phyloP scores from a whole-genome alignment of 2,113 vertebrate species.

The Dasyprocta punctata region DNA sequence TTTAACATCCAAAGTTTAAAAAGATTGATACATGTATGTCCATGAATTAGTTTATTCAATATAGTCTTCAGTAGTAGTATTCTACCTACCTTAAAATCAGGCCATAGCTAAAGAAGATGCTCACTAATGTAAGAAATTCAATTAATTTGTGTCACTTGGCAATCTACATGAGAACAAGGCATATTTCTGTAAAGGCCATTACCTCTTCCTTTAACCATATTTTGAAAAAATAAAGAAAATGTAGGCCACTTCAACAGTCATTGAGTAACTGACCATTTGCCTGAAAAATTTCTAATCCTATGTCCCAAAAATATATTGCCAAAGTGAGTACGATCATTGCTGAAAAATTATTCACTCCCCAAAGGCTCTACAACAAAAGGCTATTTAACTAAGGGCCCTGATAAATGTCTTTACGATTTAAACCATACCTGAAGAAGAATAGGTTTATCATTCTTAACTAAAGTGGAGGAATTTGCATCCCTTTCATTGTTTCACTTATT shows the following conservation, averaged over 20 bases:
- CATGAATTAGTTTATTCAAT: not conserved
- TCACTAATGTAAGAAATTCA: not conserved
- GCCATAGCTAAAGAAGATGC: not conserved
- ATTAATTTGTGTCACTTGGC: not conserved
- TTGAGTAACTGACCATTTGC: not conserved
- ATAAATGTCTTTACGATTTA: not conserved
- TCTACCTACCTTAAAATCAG: constrained; percentile 10
- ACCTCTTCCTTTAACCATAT: not conserved
- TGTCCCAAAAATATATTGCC: not conserved
- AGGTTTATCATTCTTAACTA: constrained; percentile 78
- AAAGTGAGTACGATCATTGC: not conserved
- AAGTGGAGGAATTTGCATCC: constrained; percentile 77
- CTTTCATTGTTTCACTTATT: constrained; percentile 81
- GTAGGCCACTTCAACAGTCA: not conserved
- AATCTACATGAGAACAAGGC: constrained; percentile 20
- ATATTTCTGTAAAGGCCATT: not conserved
- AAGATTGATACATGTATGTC: not conserved
- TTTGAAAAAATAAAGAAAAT: constrained; percentile 4
- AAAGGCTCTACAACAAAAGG: not conserved
- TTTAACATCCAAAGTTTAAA: constrained; percentile 39
- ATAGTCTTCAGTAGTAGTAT: not conserved
- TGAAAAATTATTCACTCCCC: not conserved
- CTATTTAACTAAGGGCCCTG: not conserved
- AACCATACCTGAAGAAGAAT: not conserved
- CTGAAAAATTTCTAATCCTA: not conserved